These are phyloP conservation scores for Xiphophorus couchianus DNA, from an alignment of 2,113 vertebrate species.

Conservation along the genomic window DNA sequence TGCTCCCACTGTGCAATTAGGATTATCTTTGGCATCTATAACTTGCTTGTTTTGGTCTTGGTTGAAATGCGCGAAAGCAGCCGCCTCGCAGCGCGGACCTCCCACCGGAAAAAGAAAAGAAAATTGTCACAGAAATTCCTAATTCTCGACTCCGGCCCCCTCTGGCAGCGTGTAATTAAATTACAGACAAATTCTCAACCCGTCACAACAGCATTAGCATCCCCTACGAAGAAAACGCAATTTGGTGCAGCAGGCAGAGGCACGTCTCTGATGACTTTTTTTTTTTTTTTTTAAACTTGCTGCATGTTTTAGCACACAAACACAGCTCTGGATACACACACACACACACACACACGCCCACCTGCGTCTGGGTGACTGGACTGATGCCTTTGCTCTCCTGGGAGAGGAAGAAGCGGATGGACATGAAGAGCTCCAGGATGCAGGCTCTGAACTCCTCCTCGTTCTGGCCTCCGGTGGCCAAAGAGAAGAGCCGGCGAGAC, in stretches of 20 bases:
- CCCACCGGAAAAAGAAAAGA: constrained; percentile 31
- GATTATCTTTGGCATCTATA: constrained; percentile 56
- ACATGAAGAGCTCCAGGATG: constrained; percentile 96
- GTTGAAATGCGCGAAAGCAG: constrained; percentile 42
- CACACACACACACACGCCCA: constrained; percentile 43
- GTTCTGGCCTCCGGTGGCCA: constrained; percentile 94
- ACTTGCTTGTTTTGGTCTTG: constrained; percentile 54
- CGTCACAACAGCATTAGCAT: constrained; percentile 45
- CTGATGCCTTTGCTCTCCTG: constrained; percentile 90
- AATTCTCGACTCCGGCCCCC: constrained; percentile 34
- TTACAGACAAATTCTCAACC: constrained; percentile 61
- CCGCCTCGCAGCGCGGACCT: constrained; percentile 34
- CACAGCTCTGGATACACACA: neutral
- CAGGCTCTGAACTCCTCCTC: constrained; percentile 97
- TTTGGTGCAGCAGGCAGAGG: constrained; percentile 1
- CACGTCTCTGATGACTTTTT: neutral
- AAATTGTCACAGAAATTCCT: constrained; percentile 42
- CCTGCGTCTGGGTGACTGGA: constrained; percentile 91
- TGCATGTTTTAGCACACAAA: neutral
- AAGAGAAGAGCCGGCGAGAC: constrained; percentile 92
- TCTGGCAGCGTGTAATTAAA: constrained; percentile 60
- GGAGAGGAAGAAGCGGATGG: constrained; percentile 97
- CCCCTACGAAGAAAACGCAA: constrained; percentile 17
- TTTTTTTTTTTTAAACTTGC: neutral
- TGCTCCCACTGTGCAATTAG: constrained; percentile 51